Percentiles rank a stretch among this genome's conserved stretches.
These are phyloP conservation scores for Eidolon helvum DNA, from an alignment of 2,113 vertebrate species.

Conservation along the genomic window DNA sequence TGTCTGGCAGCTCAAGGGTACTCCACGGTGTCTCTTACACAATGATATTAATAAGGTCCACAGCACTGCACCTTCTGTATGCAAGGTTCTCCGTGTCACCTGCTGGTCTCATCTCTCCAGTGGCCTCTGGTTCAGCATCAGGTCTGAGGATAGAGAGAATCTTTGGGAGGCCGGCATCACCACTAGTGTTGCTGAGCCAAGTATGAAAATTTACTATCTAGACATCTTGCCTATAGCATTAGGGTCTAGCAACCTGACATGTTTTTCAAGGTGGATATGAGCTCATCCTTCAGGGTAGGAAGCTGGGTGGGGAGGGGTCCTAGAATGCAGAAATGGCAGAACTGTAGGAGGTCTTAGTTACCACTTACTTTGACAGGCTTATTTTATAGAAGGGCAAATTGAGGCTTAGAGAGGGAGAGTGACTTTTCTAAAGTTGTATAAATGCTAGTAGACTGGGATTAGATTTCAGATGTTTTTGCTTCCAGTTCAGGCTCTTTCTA, in stretches of 20 bases:
- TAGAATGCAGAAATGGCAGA: neutral
- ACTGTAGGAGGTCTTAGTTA: neutral
- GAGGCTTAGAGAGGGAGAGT: neutral
- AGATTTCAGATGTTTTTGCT: neutral
- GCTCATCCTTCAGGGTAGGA: neutral
- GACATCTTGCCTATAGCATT: neutral
- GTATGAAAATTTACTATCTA: neutral
- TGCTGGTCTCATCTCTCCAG: conserved; percentile 17
- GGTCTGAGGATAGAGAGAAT: conserved; percentile 55
- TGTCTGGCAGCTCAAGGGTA: neutral
- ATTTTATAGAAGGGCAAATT: neutral
- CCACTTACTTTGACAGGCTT: neutral
- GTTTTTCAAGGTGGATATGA: neutral
- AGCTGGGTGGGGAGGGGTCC: neutral
- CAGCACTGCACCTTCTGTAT: neutral
- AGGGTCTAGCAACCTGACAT: neutral
- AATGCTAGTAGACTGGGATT: neutral
- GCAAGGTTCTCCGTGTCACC: neutral
- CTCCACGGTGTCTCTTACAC: neutral
- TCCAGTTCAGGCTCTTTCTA: neutral
- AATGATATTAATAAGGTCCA: conserved; percentile 47
- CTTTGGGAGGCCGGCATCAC: conserved; percentile 20
- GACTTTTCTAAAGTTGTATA: neutral
- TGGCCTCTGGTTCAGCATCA: conserved; percentile 26
- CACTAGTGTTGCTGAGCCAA: neutral